A percentile compares a stretch with the other conserved stretches of the same genome.
Evolutionary conservation across 2,113 vertebrate genomes (phyloP).

Genomic region (Falco punctatus): DNA sequence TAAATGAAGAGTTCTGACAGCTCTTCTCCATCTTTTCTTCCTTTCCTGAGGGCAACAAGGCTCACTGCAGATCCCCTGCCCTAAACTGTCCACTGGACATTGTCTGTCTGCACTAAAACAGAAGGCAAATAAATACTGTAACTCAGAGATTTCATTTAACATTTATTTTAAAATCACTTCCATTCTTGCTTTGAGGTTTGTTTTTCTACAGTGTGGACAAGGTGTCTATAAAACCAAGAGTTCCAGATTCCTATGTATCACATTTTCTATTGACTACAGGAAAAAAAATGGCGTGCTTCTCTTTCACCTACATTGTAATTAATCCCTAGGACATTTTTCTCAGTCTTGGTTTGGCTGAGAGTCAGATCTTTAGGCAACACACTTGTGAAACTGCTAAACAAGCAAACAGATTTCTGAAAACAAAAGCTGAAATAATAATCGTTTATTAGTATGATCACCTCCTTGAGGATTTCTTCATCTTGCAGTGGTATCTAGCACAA

Average conservation of each 20-base stretch:
- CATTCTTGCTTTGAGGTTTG: background rate
- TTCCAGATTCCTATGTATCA: background rate
- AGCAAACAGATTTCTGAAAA: background rate
- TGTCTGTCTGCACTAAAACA: background rate
- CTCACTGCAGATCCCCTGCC: background rate
- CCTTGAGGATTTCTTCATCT: background rate
- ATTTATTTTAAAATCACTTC: background rate
- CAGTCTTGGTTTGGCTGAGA: background rate
- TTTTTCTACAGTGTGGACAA: background rate
- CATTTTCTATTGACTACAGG: background rate
- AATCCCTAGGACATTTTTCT: background rate
- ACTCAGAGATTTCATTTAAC: background rate
- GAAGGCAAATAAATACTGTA: background rate
- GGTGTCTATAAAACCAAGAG: background rate
- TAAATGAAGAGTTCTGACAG: background rate
- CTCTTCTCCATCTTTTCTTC: background rate
- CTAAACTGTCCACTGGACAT: background rate
- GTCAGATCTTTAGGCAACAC: background rate
- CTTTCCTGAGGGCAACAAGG: conserved; percentile 4
- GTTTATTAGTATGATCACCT: background rate
- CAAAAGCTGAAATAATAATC: background rate
- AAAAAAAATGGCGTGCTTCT: background rate
- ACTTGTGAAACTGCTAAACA: background rate
- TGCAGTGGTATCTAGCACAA: background rate
- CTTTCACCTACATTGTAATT: background rate